Evolutionary conservation across 2,888 invertebrate species (phyloP).

Genomic region (Laothoe populi): DNA sequence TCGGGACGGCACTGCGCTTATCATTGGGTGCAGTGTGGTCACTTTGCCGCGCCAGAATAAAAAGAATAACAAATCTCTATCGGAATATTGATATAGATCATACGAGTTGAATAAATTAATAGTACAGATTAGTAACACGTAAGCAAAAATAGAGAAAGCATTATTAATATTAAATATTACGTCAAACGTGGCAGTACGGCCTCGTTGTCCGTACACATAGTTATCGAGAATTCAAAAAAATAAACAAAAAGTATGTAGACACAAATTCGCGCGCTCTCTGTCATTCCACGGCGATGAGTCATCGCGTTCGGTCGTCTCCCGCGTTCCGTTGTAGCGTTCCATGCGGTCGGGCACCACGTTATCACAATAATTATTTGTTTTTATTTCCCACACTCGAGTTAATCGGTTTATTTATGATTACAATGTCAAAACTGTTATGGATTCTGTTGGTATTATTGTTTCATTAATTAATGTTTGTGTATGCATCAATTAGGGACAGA

Average conservation of each 20-base stretch:
- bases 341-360: conserved; percentile 56
- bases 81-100: too few species aligned
- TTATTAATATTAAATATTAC: conserved; percentile 18
- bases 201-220: background rate
- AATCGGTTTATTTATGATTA: conserved; percentile 20
- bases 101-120: too few species aligned
- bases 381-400: conserved; percentile 59
- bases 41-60: too few species aligned
- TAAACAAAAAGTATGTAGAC: conserved; percentile 43
- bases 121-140: background rate
- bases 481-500: background rate
- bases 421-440: background rate
- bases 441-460: conserved; percentile 7
- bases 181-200: conserved; percentile 25
- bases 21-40: too few species aligned
- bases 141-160: conserved; percentile 16
- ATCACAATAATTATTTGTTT: conserved; percentile 68
- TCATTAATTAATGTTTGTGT: background rate
- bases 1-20: too few species aligned
- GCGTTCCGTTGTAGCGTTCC: conserved; percentile 39
- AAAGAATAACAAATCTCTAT: too few species aligned
- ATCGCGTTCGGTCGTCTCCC: conserved; percentile 55
- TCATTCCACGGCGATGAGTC: conserved; percentile 66
- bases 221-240: conserved; percentile 40
- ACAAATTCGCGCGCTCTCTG: conserved; percentile 45